These are phyloP conservation scores for Microcebus tavaratra DNA, from an alignment of 2,113 vertebrate species.

Conservation along the genomic window DNA sequence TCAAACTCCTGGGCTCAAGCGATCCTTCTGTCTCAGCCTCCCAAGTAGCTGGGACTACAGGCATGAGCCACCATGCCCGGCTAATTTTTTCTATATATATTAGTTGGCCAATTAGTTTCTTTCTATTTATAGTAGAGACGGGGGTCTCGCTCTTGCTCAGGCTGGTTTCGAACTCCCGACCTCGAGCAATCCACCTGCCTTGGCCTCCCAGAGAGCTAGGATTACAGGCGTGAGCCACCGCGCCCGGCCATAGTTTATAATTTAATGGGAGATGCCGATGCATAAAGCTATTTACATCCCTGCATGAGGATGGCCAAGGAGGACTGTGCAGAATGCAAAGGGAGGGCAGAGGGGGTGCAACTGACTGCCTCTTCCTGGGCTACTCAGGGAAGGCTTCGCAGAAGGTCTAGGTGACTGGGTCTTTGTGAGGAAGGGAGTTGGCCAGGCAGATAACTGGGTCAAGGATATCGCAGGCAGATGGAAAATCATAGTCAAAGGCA, in stretches of 20 bases:
- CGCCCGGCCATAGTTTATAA: not conserved
- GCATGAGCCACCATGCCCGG: no score
- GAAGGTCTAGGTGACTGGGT: not conserved
- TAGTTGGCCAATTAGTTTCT: no score
- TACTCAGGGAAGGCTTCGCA: not conserved
- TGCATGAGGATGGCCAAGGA: not conserved
- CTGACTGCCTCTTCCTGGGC: not conserved
- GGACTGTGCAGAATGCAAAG: not conserved
- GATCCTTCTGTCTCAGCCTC: no score
- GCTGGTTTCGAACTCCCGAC: no score
- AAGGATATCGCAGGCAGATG: not conserved
- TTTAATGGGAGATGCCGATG: not conserved
- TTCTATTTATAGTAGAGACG: no score
- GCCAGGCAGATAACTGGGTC: not conserved
- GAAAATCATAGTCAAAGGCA: not conserved
- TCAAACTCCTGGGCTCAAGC: no score
- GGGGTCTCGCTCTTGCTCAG: no score
- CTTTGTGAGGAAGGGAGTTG: not conserved
- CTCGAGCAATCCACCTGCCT: no score
- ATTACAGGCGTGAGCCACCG: no score
- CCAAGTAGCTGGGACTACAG: no score
- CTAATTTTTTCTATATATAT: no score
- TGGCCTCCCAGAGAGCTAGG: no score
- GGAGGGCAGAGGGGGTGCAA: not conserved
- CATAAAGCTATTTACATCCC: not conserved